Percentiles rank a stretch among this genome's conserved stretches.
These are phyloP conservation scores for Sinohyriopsis cumingii DNA, from an alignment of 2,888 invertebrate species.

Conservation along the genomic window DNA sequence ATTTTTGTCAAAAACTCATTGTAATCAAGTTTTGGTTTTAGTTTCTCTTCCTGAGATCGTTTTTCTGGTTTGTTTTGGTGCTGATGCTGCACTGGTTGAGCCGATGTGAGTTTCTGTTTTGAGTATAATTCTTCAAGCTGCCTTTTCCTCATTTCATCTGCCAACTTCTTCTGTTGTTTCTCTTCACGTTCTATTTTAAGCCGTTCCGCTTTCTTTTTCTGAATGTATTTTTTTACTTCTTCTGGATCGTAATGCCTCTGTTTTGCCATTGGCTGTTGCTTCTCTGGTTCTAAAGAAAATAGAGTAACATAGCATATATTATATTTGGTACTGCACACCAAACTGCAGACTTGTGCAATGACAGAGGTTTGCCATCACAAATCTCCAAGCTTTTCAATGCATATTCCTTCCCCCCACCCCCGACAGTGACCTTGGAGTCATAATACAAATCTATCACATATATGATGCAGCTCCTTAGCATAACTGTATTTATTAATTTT, in stretches of 20 bases:
- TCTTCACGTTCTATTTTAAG: conserved; percentile 70
- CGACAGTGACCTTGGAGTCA: too few relatives aligned
- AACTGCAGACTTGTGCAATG: too few relatives aligned
- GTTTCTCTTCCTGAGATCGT: conserved; percentile 6
- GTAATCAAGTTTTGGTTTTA: conserved; percentile 11
- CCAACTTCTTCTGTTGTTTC: conserved; percentile 62
- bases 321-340: too few relatives aligned
- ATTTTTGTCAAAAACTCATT: conserved; percentile 18
- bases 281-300: conserved; percentile 42
- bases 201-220: conserved; percentile 75
- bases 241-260: conserved; percentile 78
- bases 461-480: too few relatives aligned
- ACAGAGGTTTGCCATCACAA: neutral
- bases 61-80: neutral
- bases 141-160: conserved; percentile 69
- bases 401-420: neutral
- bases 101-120: conserved; percentile 47
- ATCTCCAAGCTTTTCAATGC: neutral
- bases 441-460: too few relatives aligned
- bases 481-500: too few relatives aligned
- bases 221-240: conserved; percentile 76
- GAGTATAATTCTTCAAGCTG: conserved; percentile 62
- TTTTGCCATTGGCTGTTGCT: conserved; percentile 51
- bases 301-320: too few relatives aligned
- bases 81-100: neutral